These are phyloP conservation scores for Dromococcyx pavoninus DNA, from an alignment of 2,797 vertebrate species.

Conservation along the genomic window DNA sequence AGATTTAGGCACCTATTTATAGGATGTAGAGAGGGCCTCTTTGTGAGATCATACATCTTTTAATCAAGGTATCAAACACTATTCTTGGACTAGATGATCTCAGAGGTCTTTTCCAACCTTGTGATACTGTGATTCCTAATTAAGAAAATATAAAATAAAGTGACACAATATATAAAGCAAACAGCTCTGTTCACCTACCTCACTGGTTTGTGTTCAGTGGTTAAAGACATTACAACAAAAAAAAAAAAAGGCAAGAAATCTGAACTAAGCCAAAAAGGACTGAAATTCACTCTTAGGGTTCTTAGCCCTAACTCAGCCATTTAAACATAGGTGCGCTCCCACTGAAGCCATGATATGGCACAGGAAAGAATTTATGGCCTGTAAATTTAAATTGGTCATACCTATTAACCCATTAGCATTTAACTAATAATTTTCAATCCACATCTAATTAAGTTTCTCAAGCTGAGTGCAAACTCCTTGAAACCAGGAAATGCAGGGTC, in stretches of 20 bases:
- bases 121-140: no score
- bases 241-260: neutral
- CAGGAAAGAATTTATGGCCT: neutral
- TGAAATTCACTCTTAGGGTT: accelerated
- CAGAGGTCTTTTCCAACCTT: no score
- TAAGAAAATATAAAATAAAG: neutral
- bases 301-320: neutral
- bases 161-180: neutral
- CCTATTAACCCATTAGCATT: neutral
- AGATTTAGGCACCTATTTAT: neutral
- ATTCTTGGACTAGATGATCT: no score
- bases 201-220: neutral
- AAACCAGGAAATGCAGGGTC: no score
- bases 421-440: neutral
- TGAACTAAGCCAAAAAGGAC: neutral
- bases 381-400: neutral
- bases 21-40: neutral
- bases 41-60: neutral
- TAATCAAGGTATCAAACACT: neutral
- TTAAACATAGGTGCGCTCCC: accelerated
- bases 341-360: accelerated
- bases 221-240: neutral
- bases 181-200: neutral
- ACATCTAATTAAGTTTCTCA: neutral
- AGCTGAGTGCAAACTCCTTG: neutral